Evolutionary conservation across 2,797 vertebrate species (phyloP).

Genomic region (Mastacembelus armatus): DNA sequence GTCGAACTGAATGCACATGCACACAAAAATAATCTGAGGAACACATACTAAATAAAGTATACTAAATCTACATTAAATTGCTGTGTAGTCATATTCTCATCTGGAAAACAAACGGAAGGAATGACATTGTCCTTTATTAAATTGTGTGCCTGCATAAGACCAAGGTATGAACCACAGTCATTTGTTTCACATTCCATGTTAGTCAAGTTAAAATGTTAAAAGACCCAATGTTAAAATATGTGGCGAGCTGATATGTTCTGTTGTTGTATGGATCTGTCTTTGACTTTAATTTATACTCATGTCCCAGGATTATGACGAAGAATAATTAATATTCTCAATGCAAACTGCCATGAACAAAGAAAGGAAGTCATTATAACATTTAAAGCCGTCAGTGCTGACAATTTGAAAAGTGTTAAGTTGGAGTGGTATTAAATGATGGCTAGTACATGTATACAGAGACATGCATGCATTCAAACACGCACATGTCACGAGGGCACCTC

Average conservation of each 20-base stretch:
- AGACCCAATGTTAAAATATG: background rate
- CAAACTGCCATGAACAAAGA: constrained; percentile 29
- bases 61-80: constrained; percentile 12
- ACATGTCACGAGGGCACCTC: constrained; percentile 26
- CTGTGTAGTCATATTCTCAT: constrained; percentile 19
- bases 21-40: constrained; percentile 1
- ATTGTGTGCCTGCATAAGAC: constrained; percentile 5
- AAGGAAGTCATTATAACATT: constrained; percentile 32
- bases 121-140: constrained; percentile 24
- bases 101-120: constrained; percentile 28
- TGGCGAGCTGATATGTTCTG: constrained; percentile 1
- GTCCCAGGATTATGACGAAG: constrained; percentile 30
- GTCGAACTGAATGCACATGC: constrained; percentile 7
- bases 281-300: constrained; percentile 40
- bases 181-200: too few relatives aligned
- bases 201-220: constrained; percentile 7
- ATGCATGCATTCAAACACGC: too few relatives aligned
- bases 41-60: constrained; percentile 25
- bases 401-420: background rate
- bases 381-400: constrained; percentile 3
- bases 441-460: background rate
- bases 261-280: constrained; percentile 20
- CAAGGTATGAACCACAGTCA: background rate
- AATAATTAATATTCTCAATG: constrained; percentile 39
- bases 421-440: constrained; percentile 21